phyloP scores from a whole-genome alignment of 2,113 vertebrate genomes.

The Colaptes auratus region DNA sequence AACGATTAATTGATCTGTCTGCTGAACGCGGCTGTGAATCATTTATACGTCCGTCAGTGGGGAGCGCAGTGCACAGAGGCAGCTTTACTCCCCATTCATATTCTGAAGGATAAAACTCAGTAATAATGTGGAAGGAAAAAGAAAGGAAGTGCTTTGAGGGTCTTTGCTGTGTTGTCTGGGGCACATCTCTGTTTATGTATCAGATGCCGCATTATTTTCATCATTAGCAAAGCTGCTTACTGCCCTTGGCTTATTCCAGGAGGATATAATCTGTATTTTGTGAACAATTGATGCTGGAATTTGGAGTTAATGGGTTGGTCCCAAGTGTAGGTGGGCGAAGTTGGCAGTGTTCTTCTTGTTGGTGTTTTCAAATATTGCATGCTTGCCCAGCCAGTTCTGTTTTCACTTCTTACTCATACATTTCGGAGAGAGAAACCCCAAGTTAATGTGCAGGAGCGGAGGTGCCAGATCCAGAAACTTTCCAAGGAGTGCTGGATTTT shows the following conservation, averaged over 20 bases:
- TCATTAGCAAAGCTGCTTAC: background rate
- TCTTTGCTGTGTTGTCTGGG: background rate
- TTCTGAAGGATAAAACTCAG: slow-evolving; percentile 7
- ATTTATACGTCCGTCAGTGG: slow-evolving; percentile 56
- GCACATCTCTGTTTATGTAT: background rate
- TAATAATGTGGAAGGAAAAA: background rate
- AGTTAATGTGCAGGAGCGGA: slow-evolving; percentile 12
- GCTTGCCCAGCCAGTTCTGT: slow-evolving; percentile 44
- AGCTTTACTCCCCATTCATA: slow-evolving; percentile 26
- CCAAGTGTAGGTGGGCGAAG: slow-evolving; percentile 31
- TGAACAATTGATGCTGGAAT: slow-evolving; percentile 5
- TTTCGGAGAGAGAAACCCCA: slow-evolving; percentile 28
- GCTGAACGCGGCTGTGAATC: slow-evolving; percentile 60
- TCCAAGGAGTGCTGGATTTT: slow-evolving; percentile 1
- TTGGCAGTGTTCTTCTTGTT: background rate
- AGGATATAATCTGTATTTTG: background rate
- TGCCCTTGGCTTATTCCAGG: slow-evolving; percentile 6
- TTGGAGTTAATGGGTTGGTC: slow-evolving; percentile 43
- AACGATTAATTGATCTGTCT: slow-evolving; percentile 67
- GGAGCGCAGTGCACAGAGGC: slow-evolving; percentile 11
- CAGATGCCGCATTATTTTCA: slow-evolving; percentile 1
- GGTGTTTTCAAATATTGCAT: slow-evolving; percentile 51
- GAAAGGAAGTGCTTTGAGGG: slow-evolving; percentile 5
- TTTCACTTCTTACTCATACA: slow-evolving; percentile 38
- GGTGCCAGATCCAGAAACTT: slow-evolving; percentile 6